Evolutionary conservation across 2,888 invertebrate species (phyloP).

Genomic region (Augochlorella aurata): DNA sequence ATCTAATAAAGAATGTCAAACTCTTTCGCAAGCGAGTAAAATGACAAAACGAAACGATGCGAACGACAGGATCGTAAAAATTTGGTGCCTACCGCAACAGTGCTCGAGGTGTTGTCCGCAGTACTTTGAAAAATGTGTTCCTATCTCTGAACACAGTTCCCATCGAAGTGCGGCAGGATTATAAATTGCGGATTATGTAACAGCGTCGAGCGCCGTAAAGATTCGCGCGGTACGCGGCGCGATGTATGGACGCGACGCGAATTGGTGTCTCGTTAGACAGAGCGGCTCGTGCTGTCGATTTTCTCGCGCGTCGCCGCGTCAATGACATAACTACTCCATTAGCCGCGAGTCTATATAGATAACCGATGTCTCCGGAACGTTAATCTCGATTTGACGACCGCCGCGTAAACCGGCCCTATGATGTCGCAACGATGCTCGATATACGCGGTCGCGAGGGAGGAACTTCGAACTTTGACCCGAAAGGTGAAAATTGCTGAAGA

Average conservation of each 20-base stretch:
- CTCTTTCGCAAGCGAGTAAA: too few relatives aligned
- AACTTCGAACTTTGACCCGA: background rate
- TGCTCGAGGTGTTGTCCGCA: background rate
- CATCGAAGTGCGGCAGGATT: constrained; percentile 31
- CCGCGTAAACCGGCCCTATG: constrained; percentile 29
- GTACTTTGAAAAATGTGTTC: background rate
- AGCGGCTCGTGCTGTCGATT: constrained; percentile 47
- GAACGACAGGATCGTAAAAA: too few relatives aligned
- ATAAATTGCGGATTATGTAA: constrained; percentile 65
- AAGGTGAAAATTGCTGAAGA: background rate
- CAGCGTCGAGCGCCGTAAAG: constrained; percentile 57
- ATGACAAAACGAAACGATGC: too few relatives aligned
- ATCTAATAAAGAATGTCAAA: too few relatives aligned
- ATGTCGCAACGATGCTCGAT: constrained; percentile 12
- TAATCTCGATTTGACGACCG: constrained; percentile 58
- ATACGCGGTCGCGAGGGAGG: background rate
- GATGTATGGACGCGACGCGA: constrained; percentile 48
- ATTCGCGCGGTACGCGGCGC: constrained; percentile 45
- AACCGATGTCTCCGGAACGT: constrained; percentile 48
- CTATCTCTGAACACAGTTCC: background rate
- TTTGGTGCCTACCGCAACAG: too few relatives aligned
- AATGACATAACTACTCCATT: constrained; percentile 61
- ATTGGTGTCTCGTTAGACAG: constrained; percentile 55
- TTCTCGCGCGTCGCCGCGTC: constrained; percentile 53
- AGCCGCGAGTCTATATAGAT: constrained; percentile 49